Conservation (phyloP, 2,888 invertebrate species). For the Euspilapteryx auroguttella region DNA sequence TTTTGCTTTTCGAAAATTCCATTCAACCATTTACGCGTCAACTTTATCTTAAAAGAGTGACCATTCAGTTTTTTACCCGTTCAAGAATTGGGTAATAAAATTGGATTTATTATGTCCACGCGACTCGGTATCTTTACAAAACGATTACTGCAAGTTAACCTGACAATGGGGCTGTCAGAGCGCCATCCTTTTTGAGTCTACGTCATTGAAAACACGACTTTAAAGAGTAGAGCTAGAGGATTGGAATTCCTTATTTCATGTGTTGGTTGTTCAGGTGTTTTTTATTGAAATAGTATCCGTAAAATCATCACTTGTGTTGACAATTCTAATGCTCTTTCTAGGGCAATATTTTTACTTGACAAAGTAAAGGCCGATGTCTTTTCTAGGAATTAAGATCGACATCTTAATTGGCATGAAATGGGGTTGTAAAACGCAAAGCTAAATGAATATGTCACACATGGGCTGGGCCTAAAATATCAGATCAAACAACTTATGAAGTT, state of each 20-base stretch:
- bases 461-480: too few species aligned
- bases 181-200: too few species aligned
- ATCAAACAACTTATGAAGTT: too few species aligned
- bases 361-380: slow-evolving; percentile 15
- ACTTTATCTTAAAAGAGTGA: slow-evolving; percentile 11
- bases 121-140: slow-evolving; percentile 24
- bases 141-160: slow-evolving; percentile 13
- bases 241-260: too few species aligned
- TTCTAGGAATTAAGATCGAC: slow-evolving; percentile 10
- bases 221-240: too few species aligned
- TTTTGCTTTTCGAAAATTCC: too few species aligned
- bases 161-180: slow-evolving; percentile 18
- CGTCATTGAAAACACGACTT: too few species aligned
- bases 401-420: slow-evolving; percentile 9
- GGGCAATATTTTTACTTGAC: slow-evolving; percentile 15
- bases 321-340: slow-evolving; percentile 19
- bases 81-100: slow-evolving; percentile 27
- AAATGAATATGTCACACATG: too few species aligned
- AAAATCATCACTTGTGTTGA: slow-evolving; percentile 26
- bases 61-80: slow-evolving; percentile 11
- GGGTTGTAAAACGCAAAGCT: too few species aligned
- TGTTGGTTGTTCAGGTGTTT: too few species aligned
- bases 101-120: slow-evolving; percentile 43
- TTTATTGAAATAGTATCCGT: too few species aligned
- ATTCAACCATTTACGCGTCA: too few species aligned